Conservation (phyloP, 2,797 vertebrate species). For the Tokudaia tokunoshimensis region DNA sequence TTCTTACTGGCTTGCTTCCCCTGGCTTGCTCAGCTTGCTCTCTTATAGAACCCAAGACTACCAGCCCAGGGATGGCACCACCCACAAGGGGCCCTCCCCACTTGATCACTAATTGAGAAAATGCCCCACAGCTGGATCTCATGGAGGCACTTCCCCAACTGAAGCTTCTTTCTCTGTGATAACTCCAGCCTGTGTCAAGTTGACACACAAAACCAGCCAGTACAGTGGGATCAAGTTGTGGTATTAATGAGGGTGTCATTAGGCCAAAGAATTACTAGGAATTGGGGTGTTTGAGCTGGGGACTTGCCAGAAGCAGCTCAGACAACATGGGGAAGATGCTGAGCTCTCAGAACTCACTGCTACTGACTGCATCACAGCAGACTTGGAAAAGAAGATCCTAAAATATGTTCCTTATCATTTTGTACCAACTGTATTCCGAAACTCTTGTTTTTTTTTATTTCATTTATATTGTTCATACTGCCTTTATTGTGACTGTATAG, state of each 20-base stretch:
- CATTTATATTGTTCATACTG: not conserved
- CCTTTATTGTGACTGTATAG: not conserved
- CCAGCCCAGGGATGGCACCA: too few species aligned
- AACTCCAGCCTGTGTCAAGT: too few species aligned
- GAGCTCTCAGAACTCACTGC: not conserved
- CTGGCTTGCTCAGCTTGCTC: too few species aligned
- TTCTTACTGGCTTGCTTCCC: too few species aligned
- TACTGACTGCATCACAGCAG: not conserved
- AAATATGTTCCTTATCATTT: not conserved
- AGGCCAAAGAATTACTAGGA: not conserved
- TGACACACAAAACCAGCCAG: too few species aligned
- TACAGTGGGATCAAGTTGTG: too few species aligned
- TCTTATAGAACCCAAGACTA: too few species aligned
- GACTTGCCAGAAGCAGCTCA: rapidly evolving
- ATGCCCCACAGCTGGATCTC: too few species aligned
- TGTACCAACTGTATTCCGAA: not conserved
- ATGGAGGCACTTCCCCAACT: too few species aligned
- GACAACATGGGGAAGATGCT: rapidly evolving
- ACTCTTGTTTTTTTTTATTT: not conserved
- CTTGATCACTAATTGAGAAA: too few species aligned
- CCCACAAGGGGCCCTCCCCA: too few species aligned
- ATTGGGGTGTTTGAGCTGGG: not conserved
- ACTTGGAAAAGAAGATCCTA: not conserved
- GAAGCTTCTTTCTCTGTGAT: too few species aligned
- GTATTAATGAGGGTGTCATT: not conserved